Base-by-base conservation (phyloP, 2,797 vertebrate genomes). In the Dipus sagitta region DNA sequence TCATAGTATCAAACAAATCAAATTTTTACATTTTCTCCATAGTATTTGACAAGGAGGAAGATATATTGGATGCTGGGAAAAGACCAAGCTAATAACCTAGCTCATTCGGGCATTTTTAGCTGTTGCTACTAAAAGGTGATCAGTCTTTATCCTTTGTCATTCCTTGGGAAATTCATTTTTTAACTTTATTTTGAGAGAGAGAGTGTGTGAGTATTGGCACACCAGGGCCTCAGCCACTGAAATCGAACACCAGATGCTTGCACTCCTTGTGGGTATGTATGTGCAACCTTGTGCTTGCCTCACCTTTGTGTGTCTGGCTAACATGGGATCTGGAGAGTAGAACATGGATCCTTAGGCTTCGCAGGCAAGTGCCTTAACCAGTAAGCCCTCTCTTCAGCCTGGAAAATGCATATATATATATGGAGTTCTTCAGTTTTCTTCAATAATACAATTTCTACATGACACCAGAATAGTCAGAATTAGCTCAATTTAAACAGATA, bases 11-110 rank as follows among this genome's bases (percentile, higher is more conserved):
- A 18, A 76, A 23, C 17, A 64, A 80, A 58, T 81, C 5, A 38
- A 38, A 8, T 71, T 34, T 82, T 8, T 90, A 20, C 7, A 18
- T 90, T 90, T 93, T 74, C 70, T 78, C 8, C 74, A 10, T 65
- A 80, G n/a, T 82, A 24, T 93, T 92, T 94, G 60, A 78, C 76
- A 52, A 64, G 71, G 65, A 95, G 64, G 70, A 92, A 82, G 24
- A n/a, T 28, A 72, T n/a, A 4, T 34, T 85, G 30, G 26, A 82
- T 42, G 11, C 47, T 86, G 52, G 92, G 47, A 17, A 88, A 88
- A 30, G 42, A 32, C 38, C 88, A 80, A 88, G 23, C n/a, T 38
- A 54, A 91, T 85, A 74, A 11, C 54, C 21, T 81, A 65, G 38
- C 60, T 70, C n/a, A 82, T 54, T 82, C 82, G 26, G 67, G 88